These are phyloP conservation scores for Ametastegia equiseti DNA, from an alignment of 2,888 invertebrate genomes.

Conservation along the genomic window DNA sequence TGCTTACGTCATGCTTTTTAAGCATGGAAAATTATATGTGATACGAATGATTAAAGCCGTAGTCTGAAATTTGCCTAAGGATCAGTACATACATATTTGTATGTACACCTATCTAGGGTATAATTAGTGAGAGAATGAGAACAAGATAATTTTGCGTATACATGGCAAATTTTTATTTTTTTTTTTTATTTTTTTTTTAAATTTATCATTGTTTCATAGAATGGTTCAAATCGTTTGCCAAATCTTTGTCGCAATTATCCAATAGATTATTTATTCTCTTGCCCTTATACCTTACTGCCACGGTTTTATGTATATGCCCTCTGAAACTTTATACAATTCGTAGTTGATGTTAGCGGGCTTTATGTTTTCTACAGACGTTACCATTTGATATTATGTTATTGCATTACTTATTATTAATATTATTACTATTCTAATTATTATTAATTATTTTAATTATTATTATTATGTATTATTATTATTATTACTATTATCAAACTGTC, in stretches of 20 bases:
- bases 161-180: not conserved
- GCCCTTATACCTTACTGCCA: not conserved
- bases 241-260: not conserved
- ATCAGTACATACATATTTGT: no score
- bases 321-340: constrained; percentile 49
- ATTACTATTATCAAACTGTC: constrained; percentile 56
- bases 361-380: constrained; percentile 50
- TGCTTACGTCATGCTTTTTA: not conserved
- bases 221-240: not conserved
- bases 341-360: constrained; percentile 55
- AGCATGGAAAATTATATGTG: not conserved
- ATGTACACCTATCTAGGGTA: no score
- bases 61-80: not conserved
- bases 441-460: constrained; percentile 56
- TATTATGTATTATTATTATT: constrained; percentile 54
- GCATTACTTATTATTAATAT: constrained; percentile 49
- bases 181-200: no score
- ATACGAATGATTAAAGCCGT: not conserved
- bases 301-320: constrained; percentile 48
- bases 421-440: constrained; percentile 54
- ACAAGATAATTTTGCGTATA: not conserved
- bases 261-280: not conserved
- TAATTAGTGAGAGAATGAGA: not conserved
- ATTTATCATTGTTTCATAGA: not conserved
- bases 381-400: constrained; percentile 38